Conservation (phyloP, 2,888 invertebrate genomes). For the Leptura quadrifasciata region DNA sequence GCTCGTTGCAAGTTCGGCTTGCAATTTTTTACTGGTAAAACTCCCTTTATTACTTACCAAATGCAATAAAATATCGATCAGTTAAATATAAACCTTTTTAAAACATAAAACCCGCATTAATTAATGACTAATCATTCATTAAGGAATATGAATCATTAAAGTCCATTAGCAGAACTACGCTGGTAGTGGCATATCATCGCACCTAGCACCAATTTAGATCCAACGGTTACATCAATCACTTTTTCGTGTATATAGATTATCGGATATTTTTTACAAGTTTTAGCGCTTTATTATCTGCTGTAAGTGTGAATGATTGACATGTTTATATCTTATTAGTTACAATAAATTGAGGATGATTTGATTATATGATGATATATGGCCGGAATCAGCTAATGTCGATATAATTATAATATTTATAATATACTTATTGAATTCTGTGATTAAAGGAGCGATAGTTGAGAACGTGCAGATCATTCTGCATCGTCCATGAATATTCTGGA, state of each 20-base stretch:
- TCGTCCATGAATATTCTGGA: neutral
- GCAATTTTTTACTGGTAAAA: too few species aligned
- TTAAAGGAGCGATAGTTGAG: neutral
- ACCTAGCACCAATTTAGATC: neutral
- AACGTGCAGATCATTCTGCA: neutral
- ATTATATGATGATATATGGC: neutral
- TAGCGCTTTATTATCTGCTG: conserved; percentile 4
- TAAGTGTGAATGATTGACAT: conserved; percentile 6
- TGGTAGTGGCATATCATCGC: neutral
- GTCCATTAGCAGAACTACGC: neutral
- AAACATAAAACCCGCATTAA: too few species aligned
- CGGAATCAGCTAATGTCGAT: neutral
- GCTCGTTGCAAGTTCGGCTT: too few species aligned
- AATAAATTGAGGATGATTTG: neutral
- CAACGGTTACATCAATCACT: neutral
- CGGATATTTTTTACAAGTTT: neutral
- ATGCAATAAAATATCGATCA: too few species aligned
- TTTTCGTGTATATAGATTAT: conserved; percentile 3
- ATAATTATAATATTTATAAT: neutral
- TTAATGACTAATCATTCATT: neutral
- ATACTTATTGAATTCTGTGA: neutral
- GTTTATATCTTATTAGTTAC: neutral
- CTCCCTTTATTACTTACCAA: too few species aligned
- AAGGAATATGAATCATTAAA: neutral
- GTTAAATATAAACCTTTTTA: too few species aligned